Evolutionary conservation across 2,113 vertebrate genomes (phyloP).

Genomic region (Leucopternis melanops): DNA sequence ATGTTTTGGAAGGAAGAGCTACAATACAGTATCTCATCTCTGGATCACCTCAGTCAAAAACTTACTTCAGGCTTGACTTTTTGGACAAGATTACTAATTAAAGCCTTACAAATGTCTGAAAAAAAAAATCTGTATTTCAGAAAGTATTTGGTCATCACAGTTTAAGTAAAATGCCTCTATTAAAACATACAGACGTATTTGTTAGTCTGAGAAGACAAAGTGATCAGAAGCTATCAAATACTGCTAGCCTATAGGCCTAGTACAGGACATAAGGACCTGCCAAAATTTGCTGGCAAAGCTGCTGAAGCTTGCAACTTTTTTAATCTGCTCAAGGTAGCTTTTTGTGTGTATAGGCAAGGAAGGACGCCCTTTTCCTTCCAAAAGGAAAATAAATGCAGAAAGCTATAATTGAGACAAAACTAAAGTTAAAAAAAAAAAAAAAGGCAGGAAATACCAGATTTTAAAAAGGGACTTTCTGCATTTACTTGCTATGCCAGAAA

Average conservation of each 20-base stretch:
- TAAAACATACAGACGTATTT: background rate
- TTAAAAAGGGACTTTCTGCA: background rate
- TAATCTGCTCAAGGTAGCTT: background rate
- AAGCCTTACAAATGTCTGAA: background rate
- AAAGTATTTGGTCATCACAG: background rate
- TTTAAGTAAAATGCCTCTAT: background rate
- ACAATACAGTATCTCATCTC: background rate
- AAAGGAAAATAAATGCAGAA: background rate
- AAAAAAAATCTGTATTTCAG: background rate
- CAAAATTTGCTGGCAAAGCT: slow-evolving; percentile 6
- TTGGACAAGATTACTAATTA: background rate
- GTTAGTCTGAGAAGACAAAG: background rate
- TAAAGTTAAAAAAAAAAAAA: background rate
- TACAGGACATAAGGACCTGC: background rate
- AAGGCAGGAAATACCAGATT: background rate
- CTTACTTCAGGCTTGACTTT: background rate
- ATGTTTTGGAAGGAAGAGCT: background rate
- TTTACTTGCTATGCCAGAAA: background rate
- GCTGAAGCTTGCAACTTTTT: background rate
- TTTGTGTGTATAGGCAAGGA: background rate
- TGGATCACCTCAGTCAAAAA: background rate
- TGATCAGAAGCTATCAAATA: background rate
- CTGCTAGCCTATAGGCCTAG: background rate
- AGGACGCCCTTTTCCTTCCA: background rate
- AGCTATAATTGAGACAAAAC: background rate